Base-by-base conservation (phyloP, 2,888 invertebrate species). In the Chrysolina americana region DNA sequence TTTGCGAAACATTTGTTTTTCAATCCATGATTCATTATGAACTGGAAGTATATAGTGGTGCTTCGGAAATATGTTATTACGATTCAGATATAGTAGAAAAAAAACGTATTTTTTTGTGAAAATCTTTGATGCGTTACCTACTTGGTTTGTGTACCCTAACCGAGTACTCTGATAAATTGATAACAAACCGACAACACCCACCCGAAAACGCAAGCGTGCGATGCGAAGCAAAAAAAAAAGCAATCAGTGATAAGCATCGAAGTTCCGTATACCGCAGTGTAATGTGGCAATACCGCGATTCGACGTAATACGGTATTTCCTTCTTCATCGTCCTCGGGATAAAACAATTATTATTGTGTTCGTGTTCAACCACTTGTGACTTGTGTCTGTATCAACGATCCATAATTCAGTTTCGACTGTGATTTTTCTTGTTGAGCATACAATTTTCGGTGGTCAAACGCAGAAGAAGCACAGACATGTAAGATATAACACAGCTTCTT, bases 241-340 rank as follows among this genome's bases (percentile, higher is more conserved):
- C 15, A 15, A 44, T 15, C 44, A 44, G 44, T 1, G 44, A 44
- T 15, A 44, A 23, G 41, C 36, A 28, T 17, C 48, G 47, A 19
- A 65, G 28, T 65, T 47, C 65, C 44, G 48, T 19, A 65, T 44
- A 17, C 28, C 48, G 65, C 65, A 65, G 44, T 47, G 36, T 62
- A 36, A 59, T 44, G 44, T 44, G 65, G 44, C 65, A 41, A 21
- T 23, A 44, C 19, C 21, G 36, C 36, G 65, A 41, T 15, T 11
- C 65, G 41, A n/a, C 41, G 47, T 44, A 65, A 65, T 44, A 48
- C 65, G 65, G 65, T 65, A 65, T 65, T 65, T 65, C 47, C 65
- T 48, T 23, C 21, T 53, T 21, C 21, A 13, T 13, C 53, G 53
- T 53, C 53, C 53, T 53, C 53, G 53, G 53, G 53, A 53, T 53